Conservation (phyloP, 92 coral and sea anemone genomes). For the Meandrina meandrites region DNA sequence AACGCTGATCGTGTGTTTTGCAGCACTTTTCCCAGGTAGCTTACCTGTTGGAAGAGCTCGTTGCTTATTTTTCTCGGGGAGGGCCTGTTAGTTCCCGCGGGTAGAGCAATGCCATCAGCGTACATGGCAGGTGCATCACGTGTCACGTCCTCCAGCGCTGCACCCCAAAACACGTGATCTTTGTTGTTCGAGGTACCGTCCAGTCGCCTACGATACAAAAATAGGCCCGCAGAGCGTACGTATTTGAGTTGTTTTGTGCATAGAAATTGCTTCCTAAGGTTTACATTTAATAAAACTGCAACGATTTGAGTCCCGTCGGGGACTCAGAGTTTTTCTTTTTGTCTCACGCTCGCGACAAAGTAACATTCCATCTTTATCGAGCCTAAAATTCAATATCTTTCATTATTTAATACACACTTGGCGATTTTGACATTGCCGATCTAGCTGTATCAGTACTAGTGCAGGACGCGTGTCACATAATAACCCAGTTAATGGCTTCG, state of each 20-base stretch:
- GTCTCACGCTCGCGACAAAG: no score
- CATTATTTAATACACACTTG: no score
- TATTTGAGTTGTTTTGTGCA: not conserved
- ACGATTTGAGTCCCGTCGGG: no score
- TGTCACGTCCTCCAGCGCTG: slow-evolving; percentile 66
- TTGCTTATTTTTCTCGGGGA: slow-evolving; percentile 86
- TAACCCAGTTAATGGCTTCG: no score
- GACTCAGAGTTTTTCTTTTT: no score
- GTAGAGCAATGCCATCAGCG: slow-evolving; percentile 77
- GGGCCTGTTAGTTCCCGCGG: slow-evolving; percentile 78
- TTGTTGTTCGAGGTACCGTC: slow-evolving; percentile 87
- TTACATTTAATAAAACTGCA: no score
- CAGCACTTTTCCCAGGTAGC: not conserved
- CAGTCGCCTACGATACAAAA: slow-evolving; percentile 74
- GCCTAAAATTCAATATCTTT: no score
- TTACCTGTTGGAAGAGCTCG: slow-evolving; percentile 80
- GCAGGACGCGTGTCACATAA: no score
- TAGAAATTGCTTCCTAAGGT: no score
- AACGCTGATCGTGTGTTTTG: not conserved
- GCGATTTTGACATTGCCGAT: no score
- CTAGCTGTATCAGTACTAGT: no score
- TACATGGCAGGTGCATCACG: slow-evolving; percentile 82
- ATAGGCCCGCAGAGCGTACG: not conserved
- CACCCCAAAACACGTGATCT: slow-evolving; percentile 77
- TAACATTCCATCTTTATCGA: no score